Evolutionary conservation across 2,888 invertebrate species (phyloP).

Genomic region (Mythimna impura): DNA sequence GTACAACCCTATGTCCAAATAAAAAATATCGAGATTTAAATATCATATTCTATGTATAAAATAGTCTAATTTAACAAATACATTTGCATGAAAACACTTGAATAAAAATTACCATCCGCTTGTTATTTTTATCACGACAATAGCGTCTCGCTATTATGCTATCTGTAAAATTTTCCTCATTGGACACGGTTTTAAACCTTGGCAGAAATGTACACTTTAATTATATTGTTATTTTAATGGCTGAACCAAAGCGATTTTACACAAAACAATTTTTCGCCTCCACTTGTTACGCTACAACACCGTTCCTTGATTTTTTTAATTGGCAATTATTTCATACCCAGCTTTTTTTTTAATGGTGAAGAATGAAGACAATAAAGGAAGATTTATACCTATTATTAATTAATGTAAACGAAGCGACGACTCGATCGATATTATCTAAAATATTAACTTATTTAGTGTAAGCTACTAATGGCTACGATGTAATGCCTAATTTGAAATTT

Average conservation of each 20-base stretch:
- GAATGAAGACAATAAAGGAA: constrained; percentile 90
- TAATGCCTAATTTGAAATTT: constrained; percentile 74
- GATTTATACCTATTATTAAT: constrained; percentile 88
- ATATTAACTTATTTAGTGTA: constrained; percentile 85
- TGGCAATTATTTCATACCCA: constrained; percentile 72
- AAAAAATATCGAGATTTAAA: not conserved
- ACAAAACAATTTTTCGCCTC: constrained; percentile 80
- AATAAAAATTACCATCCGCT: constrained; percentile 32
- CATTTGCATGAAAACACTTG: not conserved
- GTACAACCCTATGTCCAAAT: constrained; percentile 9
- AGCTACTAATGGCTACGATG: constrained; percentile 78
- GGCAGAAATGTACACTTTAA: constrained; percentile 75
- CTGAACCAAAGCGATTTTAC: constrained; percentile 86
- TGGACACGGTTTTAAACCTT: constrained; percentile 85
- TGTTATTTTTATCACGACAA: constrained; percentile 61
- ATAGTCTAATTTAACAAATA: not conserved
- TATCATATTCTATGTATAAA: not conserved
- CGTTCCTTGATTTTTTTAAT: constrained; percentile 64
- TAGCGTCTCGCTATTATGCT: constrained; percentile 68
- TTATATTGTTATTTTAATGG: constrained; percentile 76
- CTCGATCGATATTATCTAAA: constrained; percentile 85
- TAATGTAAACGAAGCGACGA: constrained; percentile 84
- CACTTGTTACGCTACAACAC: constrained; percentile 85
- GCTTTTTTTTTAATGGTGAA: constrained; percentile 85
- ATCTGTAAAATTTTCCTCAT: constrained; percentile 73